These are phyloP conservation scores for Drusus annulatus DNA, from an alignment of 1,140 invertebrate species.

Conservation along the genomic window DNA sequence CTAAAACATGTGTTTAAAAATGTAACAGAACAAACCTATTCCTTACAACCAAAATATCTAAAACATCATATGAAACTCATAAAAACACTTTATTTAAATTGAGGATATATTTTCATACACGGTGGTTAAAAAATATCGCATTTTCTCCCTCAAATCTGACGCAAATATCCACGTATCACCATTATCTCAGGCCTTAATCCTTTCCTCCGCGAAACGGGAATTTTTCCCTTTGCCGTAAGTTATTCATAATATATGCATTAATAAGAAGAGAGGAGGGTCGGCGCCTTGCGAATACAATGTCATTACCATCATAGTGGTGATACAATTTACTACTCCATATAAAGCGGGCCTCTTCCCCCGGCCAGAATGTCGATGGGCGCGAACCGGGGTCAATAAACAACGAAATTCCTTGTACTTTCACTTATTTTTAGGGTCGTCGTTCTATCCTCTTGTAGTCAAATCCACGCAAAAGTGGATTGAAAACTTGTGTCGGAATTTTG, in stretches of 20 bases:
- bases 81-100: too few species aligned
- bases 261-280: constrained; percentile 8
- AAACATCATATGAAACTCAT: too few species aligned
- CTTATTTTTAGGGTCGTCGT: constrained; percentile 15
- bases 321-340: constrained; percentile 46
- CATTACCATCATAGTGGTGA: constrained; percentile 45
- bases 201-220: not conserved
- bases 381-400: constrained; percentile 42
- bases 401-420: constrained; percentile 13
- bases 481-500: too few species aligned
- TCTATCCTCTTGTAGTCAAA: too few species aligned
- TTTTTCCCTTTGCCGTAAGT: constrained; percentile 16
- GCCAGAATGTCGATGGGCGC: constrained; percentile 36
- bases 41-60: too few species aligned
- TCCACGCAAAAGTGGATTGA: too few species aligned
- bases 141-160: not conserved
- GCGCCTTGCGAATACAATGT: constrained; percentile 16
- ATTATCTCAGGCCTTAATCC: constrained; percentile 38
- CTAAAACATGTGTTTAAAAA: too few species aligned
- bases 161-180: constrained; percentile 18
- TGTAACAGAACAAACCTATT: too few species aligned
- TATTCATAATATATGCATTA: constrained; percentile 49
- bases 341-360: not conserved
- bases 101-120: too few species aligned
- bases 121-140: not conserved